phyloP scores from a whole-genome alignment of 2,888 invertebrate genomes.

The Hybos culiciformis region DNA sequence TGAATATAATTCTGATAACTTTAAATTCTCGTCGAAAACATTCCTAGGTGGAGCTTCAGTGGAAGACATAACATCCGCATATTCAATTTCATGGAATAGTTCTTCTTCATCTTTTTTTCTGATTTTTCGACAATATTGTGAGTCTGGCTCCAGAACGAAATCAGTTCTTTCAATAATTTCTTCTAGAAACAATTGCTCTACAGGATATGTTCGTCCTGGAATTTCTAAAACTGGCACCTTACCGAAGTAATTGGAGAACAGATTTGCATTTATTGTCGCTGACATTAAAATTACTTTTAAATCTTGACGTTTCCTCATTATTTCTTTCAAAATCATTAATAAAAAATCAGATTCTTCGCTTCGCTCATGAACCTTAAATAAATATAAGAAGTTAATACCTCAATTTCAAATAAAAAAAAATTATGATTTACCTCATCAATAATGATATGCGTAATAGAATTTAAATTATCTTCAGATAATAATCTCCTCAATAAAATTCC shows the following conservation, averaged over 20 bases:
- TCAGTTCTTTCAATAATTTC: slow-evolving; percentile 56
- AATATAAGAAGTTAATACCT: no score
- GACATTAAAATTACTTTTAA: slow-evolving; percentile 84
- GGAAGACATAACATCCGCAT: slow-evolving; percentile 44
- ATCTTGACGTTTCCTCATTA: slow-evolving; percentile 56
- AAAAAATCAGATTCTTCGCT: slow-evolving; percentile 85
- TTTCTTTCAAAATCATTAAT: slow-evolving; percentile 64
- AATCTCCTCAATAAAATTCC: slow-evolving; percentile 77
- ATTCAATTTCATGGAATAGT: slow-evolving; percentile 49
- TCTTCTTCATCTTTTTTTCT: slow-evolving; percentile 43
- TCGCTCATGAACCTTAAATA: slow-evolving; percentile 87
- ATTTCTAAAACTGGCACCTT: slow-evolving; percentile 65
- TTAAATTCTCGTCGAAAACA: slow-evolving; percentile 57
- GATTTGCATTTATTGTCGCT: slow-evolving; percentile 73
- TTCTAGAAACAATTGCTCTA: slow-evolving; percentile 67
- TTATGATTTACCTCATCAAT: slow-evolving; percentile 91
- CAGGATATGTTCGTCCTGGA: slow-evolving; percentile 74
- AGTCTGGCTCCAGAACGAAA: slow-evolving; percentile 48
- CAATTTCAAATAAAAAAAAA: no score
- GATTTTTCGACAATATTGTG: slow-evolving; percentile 44
- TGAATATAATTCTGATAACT: slow-evolving; percentile 49
- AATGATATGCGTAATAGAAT: slow-evolving; percentile 67
- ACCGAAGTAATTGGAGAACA: slow-evolving; percentile 72
- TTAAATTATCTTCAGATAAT: slow-evolving; percentile 61
- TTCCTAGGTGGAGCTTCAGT: slow-evolving; percentile 44